Percentiles rank a stretch among this genome's conserved stretches.
phyloP scores from a whole-genome alignment of 2,113 vertebrate genomes.

The Willisornis vidua region DNA sequence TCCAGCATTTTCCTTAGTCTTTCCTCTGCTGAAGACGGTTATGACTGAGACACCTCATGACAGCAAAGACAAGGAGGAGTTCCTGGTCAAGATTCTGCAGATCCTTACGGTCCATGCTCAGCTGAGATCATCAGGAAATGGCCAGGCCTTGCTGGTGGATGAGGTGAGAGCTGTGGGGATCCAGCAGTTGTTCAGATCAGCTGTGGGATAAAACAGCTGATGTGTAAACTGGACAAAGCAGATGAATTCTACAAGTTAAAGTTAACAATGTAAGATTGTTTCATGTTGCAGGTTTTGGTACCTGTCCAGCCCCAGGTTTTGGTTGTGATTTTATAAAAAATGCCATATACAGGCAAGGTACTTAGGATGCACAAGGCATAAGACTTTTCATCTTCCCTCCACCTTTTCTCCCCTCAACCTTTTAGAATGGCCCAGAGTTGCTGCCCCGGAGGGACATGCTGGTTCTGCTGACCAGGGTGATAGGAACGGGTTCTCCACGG shows the following conservation, averaged over 20 bases:
- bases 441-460: slow-evolving; percentile 93
- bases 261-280: background rate
- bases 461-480: slow-evolving; percentile 86
- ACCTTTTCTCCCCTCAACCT: background rate
- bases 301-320: background rate
- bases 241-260: background rate
- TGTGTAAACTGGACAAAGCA: background rate
- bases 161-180: slow-evolving; percentile 77
- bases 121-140: slow-evolving; percentile 78
- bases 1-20: slow-evolving; percentile 87
- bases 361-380: background rate
- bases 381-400: background rate
- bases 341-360: background rate
- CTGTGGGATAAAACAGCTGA: background rate
- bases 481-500: slow-evolving; percentile 85
- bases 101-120: slow-evolving; percentile 86
- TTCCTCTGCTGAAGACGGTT: slow-evolving; percentile 90
- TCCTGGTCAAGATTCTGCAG: slow-evolving; percentile 85
- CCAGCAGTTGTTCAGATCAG: background rate
- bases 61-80: slow-evolving; percentile 82
- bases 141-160: slow-evolving; percentile 75
- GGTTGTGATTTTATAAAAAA: background rate
- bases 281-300: background rate
- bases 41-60: slow-evolving; percentile 82
- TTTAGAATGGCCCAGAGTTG: slow-evolving; percentile 91